Evolutionary conservation across 2,113 vertebrate species (phyloP).

Genomic region (Psittacara wagleri): DNA sequence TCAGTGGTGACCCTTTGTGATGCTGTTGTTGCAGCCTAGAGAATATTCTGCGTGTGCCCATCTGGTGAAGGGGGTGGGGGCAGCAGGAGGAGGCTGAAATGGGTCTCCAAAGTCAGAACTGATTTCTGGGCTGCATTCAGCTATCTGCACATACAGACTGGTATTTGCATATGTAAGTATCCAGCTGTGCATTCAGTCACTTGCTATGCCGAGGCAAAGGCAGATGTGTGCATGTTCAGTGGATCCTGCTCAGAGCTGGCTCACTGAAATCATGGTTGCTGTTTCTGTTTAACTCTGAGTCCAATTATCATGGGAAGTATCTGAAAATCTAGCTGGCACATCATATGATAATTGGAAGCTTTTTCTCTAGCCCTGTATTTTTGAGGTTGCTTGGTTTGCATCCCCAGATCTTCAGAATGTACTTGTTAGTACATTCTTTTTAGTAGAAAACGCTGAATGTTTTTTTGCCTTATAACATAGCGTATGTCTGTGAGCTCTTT

Average conservation of each 20-base stretch:
- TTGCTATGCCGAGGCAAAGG: background rate
- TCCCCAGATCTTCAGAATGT: background rate
- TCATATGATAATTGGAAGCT: background rate
- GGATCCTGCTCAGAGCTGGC: background rate
- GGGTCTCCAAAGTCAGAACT: background rate
- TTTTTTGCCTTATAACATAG: background rate
- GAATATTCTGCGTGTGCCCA: background rate
- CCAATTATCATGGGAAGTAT: background rate
- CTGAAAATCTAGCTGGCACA: background rate
- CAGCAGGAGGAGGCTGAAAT: background rate
- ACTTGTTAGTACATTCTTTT: background rate
- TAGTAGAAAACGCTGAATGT: background rate
- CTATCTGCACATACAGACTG: background rate
- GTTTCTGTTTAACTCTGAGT: background rate
- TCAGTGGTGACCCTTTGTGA: background rate
- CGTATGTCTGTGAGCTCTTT: background rate
- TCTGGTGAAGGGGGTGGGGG: background rate
- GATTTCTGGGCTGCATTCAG: background rate
- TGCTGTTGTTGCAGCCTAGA: background rate
- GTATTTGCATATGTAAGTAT: slow-evolving; percentile 19
- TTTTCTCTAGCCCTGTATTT: background rate
- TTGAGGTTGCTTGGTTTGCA: background rate
- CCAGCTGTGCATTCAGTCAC: slow-evolving; percentile 33
- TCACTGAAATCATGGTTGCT: background rate
- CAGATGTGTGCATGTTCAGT: background rate